Conservation (phyloP, 2,888 invertebrate genomes). For the Chironomus tentans region DNA sequence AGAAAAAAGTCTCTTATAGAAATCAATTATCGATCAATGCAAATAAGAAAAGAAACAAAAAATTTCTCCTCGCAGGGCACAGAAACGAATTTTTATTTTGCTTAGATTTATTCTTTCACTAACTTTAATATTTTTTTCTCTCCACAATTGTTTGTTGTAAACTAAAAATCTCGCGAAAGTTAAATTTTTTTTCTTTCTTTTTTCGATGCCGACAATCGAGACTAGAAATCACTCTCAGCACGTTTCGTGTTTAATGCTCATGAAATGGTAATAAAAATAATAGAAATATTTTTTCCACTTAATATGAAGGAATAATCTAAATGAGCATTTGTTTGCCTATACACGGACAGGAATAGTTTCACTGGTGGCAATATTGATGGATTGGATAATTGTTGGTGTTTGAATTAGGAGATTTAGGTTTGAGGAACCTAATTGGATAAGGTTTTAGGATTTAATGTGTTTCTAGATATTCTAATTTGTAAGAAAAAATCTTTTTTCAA, state of each 20-base stretch:
- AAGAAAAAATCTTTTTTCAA: too few relatives aligned
- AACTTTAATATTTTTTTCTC: not conserved
- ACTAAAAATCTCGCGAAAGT: not conserved
- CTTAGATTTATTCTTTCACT: not conserved
- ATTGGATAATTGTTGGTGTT: too few relatives aligned
- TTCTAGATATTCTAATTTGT: too few relatives aligned
- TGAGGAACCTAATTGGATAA: too few relatives aligned
- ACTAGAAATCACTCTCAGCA: not conserved
- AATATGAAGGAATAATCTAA: not conserved
- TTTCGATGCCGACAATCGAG: not conserved
- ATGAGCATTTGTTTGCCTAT: not conserved
- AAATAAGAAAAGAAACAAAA: not conserved
- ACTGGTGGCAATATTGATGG: not conserved
- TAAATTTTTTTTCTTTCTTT: too few relatives aligned
- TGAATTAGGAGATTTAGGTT: too few relatives aligned
- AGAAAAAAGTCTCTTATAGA: not conserved
- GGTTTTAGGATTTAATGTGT: too few relatives aligned
- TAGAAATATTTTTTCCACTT: not conserved
- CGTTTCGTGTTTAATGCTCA: not conserved
- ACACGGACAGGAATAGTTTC: not conserved
- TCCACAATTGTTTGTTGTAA: not conserved
- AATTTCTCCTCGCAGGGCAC: not conserved
- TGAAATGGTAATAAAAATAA: not conserved
- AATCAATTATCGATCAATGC: not conserved
- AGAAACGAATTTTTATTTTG: not conserved